phyloP scores from a whole-genome alignment of 2,113 vertebrate species.

The Rhinolophus ferrumequinum region DNA sequence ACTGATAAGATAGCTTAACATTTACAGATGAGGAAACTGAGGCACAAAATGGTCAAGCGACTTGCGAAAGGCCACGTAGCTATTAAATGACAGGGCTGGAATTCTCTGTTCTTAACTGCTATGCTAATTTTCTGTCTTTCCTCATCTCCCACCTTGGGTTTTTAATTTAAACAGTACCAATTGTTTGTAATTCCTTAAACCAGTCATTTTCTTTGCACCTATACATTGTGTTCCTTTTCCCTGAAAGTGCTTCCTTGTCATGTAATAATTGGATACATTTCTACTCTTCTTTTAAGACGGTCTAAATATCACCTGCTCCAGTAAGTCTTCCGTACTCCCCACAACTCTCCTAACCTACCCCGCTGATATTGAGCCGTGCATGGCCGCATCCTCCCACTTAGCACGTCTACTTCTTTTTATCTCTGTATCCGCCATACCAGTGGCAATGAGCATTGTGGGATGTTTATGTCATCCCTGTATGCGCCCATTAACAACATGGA shows the following conservation, averaged over 20 bases:
- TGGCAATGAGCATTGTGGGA: too few relatives aligned
- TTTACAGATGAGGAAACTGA: background rate
- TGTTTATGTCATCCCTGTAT: background rate
- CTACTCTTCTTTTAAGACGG: background rate
- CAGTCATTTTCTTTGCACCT: background rate
- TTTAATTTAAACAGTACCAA: background rate
- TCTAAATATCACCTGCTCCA: background rate
- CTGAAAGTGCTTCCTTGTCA: background rate
- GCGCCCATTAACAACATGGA: background rate
- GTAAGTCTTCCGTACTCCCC: too few relatives aligned
- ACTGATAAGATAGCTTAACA: background rate
- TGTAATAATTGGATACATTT: background rate
- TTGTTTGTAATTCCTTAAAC: background rate
- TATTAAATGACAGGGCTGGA: background rate
- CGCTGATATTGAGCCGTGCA: rapidly evolving
- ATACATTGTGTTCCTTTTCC: background rate
- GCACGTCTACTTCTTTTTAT: rapidly evolving
- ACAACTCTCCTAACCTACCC: rapidly evolving
- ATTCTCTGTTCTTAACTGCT: background rate
- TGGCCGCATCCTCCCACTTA: background rate
- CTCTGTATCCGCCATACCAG: too few relatives aligned
- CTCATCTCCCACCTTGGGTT: background rate
- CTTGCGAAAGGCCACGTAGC: background rate
- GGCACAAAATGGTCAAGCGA: background rate
- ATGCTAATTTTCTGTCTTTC: background rate